These are phyloP conservation scores for Nasonia longicornis DNA, from an alignment of 1,140 invertebrate genomes.

Conservation along the genomic window DNA sequence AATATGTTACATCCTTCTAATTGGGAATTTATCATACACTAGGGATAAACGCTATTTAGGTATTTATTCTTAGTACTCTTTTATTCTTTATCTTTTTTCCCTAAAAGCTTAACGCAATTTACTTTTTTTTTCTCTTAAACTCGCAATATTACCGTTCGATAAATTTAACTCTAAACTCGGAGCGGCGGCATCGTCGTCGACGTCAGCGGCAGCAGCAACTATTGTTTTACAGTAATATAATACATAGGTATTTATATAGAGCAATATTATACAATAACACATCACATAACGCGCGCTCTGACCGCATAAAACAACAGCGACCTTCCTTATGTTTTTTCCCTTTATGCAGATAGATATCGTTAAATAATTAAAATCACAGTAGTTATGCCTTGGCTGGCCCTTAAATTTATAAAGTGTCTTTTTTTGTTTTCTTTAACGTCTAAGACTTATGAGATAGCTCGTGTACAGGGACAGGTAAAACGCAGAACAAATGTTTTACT, in stretches of 20 bases:
- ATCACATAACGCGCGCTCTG: conserved; percentile 65
- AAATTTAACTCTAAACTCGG: conserved; percentile 47
- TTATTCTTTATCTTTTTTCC: conserved; percentile 43
- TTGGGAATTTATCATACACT: conserved; percentile 66
- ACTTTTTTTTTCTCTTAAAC: conserved; percentile 49
- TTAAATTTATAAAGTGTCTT: conserved; percentile 66
- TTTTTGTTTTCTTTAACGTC: conserved; percentile 55
- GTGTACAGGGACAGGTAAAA: conserved; percentile 57
- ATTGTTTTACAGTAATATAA: conserved; percentile 66
- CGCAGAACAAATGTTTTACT: conserved; percentile 38
- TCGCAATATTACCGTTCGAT: conserved; percentile 40
- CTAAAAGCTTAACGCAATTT: conserved; percentile 47
- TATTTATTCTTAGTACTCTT: conserved; percentile 50
- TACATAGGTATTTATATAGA: conserved; percentile 70
- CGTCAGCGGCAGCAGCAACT: conserved; percentile 60
- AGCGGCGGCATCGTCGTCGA: conserved; percentile 55
- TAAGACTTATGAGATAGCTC: conserved; percentile 66
- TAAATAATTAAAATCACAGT: conserved; percentile 72
- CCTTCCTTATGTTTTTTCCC: conserved; percentile 58
- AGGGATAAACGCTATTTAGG: conserved; percentile 61
- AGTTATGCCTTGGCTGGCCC: conserved; percentile 69
- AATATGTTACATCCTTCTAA: conserved; percentile 67
- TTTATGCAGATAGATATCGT: conserved; percentile 65
- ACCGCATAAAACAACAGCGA: conserved; percentile 53
- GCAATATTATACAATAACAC: conserved; percentile 69